phyloP scores from a whole-genome alignment of 2,888 invertebrate genomes.

The Gibbula magus region DNA sequence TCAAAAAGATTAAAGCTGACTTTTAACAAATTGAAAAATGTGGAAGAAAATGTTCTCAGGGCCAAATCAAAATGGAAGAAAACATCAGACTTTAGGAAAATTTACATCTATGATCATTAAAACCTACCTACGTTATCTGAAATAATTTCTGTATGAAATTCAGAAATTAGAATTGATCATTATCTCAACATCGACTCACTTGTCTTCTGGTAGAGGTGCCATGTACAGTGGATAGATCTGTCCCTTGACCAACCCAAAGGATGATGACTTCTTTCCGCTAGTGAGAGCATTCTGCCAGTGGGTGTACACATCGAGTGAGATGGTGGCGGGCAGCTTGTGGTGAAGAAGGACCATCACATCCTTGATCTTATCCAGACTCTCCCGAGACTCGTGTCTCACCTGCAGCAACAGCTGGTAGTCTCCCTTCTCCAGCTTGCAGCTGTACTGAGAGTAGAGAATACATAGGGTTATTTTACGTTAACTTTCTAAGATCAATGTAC shows the following conservation, averaged over 20 bases:
- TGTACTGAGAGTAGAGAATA: constrained; percentile 80
- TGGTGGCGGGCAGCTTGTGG: constrained; percentile 84
- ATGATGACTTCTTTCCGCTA: constrained; percentile 86
- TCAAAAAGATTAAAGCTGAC: too few species aligned
- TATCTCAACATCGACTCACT: constrained; percentile 79
- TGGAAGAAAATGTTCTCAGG: too few species aligned
- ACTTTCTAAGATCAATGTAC: background rate
- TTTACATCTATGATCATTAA: too few species aligned
- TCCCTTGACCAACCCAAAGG: constrained; percentile 80
- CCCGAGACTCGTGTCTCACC: constrained; percentile 91
- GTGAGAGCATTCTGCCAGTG: constrained; percentile 81
- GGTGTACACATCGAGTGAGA: constrained; percentile 86
- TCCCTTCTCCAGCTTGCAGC: constrained; percentile 93
- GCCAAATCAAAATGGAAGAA: too few species aligned
- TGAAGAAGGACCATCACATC: constrained; percentile 84
- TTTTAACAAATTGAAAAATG: too few species aligned
- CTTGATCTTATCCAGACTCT: constrained; percentile 88
- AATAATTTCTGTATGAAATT: too few species aligned
- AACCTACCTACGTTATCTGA: too few species aligned
- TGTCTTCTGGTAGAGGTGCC: constrained; percentile 86
- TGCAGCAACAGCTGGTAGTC: constrained; percentile 92
- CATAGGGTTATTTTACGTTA: background rate
- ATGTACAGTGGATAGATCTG: constrained; percentile 85
- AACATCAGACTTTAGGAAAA: too few species aligned
- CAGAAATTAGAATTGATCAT: too few species aligned